phyloP scores from a whole-genome alignment of 2,888 invertebrate species.

The Hypolimnas misippus region DNA sequence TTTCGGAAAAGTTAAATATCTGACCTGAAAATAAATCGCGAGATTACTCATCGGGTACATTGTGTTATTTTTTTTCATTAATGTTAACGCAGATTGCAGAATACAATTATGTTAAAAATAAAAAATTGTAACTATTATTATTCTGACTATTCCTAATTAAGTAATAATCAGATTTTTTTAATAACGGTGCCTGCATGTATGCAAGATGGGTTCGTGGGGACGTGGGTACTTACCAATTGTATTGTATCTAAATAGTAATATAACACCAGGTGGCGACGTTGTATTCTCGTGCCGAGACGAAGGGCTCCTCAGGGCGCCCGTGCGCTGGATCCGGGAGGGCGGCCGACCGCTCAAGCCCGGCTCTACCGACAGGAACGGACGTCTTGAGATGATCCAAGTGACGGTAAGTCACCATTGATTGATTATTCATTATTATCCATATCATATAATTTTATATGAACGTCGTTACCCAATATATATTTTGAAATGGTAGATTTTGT shows the following conservation, averaged over 20 bases:
- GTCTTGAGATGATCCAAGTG: constrained; percentile 93
- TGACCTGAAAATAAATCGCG: too few species aligned
- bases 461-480: too few species aligned
- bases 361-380: constrained; percentile 89
- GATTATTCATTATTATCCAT: too few species aligned
- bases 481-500: too few species aligned
- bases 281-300: constrained; percentile 97
- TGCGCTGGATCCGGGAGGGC: constrained; percentile 89
- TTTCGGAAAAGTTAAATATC: too few species aligned
- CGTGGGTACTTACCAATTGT: not conserved
- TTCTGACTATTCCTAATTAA: not conserved
- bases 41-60: too few species aligned
- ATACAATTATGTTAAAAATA: too few species aligned
- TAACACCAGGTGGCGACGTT: constrained; percentile 91
- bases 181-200: constrained; percentile 6
- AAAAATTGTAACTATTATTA: too few species aligned
- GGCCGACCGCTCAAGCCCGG: constrained; percentile 89
- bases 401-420: too few species aligned
- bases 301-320: constrained; percentile 89
- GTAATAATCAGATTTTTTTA: not conserved
- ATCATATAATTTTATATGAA: too few species aligned
- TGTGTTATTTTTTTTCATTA: too few species aligned
- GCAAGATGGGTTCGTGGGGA: constrained; percentile 22
- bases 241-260: not conserved
- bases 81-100: too few species aligned